Evolutionary conservation across 2,113 vertebrate genomes (phyloP).

Genomic region (Eurypyga helias): DNA sequence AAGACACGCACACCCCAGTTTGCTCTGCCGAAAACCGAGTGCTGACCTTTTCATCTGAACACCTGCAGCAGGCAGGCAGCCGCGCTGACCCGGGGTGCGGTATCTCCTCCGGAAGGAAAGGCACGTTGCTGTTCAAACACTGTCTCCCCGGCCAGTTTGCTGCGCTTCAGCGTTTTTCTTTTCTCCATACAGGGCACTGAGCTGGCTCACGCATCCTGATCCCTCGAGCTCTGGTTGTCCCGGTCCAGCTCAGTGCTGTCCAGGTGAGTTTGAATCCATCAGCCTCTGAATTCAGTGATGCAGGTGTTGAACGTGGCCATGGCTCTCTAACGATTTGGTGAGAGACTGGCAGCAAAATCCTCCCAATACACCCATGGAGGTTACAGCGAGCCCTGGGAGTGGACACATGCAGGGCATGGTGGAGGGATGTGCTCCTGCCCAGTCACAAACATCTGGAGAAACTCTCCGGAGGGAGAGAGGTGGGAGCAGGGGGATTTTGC

Average conservation of each 20-base stretch:
- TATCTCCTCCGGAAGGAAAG: rapidly evolving
- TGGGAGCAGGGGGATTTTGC: background rate
- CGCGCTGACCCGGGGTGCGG: rapidly evolving
- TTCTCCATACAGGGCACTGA: background rate
- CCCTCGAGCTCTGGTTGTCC: background rate
- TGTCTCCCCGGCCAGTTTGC: background rate
- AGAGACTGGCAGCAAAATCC: background rate
- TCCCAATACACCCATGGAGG: rapidly evolving
- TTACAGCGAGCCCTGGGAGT: background rate
- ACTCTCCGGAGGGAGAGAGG: background rate
- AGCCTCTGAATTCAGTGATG: background rate
- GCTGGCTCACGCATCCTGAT: background rate
- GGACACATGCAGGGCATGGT: rapidly evolving
- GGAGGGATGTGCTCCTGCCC: background rate
- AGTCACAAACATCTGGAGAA: background rate
- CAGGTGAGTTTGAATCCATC: background rate
- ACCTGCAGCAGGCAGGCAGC: slow-evolving; percentile 18
- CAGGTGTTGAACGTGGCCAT: background rate
- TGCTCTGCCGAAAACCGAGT: background rate
- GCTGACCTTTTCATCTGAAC: background rate
- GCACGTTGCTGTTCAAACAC: background rate
- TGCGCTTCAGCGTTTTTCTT: rapidly evolving
- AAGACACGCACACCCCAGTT: background rate
- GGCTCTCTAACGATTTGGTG: background rate
- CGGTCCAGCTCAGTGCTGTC: background rate